Conservation (phyloP, 1,140 invertebrate genomes). For the Berghia stephanieae region DNA sequence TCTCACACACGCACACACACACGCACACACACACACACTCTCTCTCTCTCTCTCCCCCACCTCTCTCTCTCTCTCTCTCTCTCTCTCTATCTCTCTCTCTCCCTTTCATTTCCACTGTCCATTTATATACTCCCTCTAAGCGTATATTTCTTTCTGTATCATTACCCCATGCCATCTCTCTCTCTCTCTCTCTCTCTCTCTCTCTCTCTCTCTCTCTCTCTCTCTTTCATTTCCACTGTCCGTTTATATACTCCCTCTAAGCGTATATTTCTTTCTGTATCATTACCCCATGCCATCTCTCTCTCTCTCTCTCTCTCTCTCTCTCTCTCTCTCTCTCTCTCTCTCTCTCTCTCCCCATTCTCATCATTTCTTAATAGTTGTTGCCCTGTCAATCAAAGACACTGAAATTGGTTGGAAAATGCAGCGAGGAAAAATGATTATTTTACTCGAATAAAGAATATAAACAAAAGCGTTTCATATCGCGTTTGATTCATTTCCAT, state of each 20-base stretch:
- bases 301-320: conserved; percentile 2
- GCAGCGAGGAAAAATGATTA: no score
- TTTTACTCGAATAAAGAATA: no score
- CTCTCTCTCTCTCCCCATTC: not conserved
- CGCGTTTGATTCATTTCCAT: no score
- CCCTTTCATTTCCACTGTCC: not conserved
- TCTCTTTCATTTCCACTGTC: not conserved
- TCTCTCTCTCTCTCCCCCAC: not conserved
- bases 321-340: conserved; percentile 11
- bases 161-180: not conserved
- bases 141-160: not conserved
- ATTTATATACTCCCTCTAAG: not conserved
- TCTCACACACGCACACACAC: no score
- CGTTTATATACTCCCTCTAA: not conserved
- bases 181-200: conserved; percentile 2
- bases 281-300: not conserved
- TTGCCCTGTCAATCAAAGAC: no score
- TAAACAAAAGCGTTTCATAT: no score
- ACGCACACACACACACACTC: not conserved
- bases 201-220: conserved; percentile 11
- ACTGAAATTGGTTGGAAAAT: no score
- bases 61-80: no score
- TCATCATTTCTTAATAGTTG: no score
- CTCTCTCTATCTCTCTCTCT: no score
- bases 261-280: not conserved